Percentiles rank a stretch among this genome's conserved stretches.
Evolutionary conservation across 2,113 vertebrate genomes (phyloP).

Genomic region (Lophotis ruficrista): DNA sequence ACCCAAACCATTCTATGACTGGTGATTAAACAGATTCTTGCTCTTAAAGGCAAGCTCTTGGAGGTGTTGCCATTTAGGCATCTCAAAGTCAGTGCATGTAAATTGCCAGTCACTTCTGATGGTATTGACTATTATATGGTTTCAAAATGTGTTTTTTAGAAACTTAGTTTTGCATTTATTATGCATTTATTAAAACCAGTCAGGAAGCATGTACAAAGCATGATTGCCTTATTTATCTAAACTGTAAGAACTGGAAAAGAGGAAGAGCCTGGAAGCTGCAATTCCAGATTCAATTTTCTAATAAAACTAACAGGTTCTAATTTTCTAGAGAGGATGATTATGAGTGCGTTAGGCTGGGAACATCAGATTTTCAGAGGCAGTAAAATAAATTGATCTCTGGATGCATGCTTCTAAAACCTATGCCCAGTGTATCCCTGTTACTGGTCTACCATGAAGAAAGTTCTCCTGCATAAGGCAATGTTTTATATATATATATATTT

Average conservation of each 20-base stretch:
- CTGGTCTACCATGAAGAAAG: neutral
- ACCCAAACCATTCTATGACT: neutral
- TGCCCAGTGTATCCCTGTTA: neutral
- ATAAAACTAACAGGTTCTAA: neutral
- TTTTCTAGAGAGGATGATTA: neutral
- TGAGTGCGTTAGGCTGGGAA: neutral
- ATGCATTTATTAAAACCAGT: neutral
- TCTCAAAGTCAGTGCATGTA: neutral
- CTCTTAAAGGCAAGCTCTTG: neutral
- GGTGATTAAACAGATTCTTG: neutral
- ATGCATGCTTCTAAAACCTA: neutral
- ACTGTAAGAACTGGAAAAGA: neutral
- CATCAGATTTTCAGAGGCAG: neutral
- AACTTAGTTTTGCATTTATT: neutral
- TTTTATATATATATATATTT: neutral
- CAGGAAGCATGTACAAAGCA: neutral
- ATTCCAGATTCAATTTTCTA: neutral
- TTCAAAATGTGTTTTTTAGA: neutral
- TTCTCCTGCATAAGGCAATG: neutral
- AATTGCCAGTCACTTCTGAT: neutral
- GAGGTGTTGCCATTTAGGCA: neutral
- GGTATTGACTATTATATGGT: neutral
- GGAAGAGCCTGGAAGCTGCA: neutral
- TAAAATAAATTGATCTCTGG: neutral
- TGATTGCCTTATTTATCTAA: neutral